phyloP scores from a whole-genome alignment of 2,797 vertebrate species.

The Silurus aristotelis region DNA sequence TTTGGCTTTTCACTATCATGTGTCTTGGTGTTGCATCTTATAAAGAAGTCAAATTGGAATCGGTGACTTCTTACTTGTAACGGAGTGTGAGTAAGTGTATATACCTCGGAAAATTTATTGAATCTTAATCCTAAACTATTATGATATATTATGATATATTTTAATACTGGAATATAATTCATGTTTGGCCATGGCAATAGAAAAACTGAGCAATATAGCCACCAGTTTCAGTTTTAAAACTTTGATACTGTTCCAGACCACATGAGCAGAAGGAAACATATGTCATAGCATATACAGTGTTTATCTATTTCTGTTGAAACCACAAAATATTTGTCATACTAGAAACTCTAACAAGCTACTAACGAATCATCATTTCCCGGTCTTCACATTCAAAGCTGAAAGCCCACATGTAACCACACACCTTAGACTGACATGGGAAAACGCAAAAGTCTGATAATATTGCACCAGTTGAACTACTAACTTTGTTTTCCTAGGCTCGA shows the following conservation, averaged over 20 bases:
- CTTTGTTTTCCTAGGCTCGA: not conserved
- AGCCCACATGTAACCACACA: not conserved
- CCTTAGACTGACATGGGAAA: not conserved
- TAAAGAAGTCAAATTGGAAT: no score
- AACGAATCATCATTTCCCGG: not conserved
- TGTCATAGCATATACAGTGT: not conserved
- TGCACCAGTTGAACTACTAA: not conserved
- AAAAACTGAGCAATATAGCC: not conserved
- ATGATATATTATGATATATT: not conserved
- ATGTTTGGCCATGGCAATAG: not conserved
- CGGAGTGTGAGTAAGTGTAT: no score
- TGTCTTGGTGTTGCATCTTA: no score
- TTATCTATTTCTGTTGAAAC: conserved; percentile 13
- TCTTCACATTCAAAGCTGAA: not conserved
- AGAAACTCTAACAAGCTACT: not conserved
- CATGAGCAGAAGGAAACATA: not conserved
- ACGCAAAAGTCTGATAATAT: not conserved
- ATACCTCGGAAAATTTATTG: not conserved
- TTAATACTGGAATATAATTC: not conserved
- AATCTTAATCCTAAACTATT: not conserved
- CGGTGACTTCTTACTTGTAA: no score
- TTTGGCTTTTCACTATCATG: no score
- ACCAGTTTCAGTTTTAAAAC: not conserved
- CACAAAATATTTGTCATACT: not conserved
- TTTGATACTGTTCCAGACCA: not conserved